Percentiles rank a stretch among this genome's conserved stretches.
Conservation (phyloP, 53 echinoderm and acorn worm species). For the Holothuria scabra region DNA sequence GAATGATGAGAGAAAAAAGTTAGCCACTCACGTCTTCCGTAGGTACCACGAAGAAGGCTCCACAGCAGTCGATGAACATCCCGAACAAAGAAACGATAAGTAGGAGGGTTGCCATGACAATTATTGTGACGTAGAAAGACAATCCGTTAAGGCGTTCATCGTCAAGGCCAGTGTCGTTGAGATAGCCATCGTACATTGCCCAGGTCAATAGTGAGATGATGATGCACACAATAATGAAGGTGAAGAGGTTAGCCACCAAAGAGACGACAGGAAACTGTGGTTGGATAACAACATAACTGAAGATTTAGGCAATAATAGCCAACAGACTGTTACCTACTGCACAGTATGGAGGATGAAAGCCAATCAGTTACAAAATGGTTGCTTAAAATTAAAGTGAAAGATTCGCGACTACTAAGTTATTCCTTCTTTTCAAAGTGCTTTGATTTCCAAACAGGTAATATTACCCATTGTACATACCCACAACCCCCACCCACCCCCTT, state of each 20-base stretch:
- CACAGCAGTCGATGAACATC: slow-evolving; percentile 68
- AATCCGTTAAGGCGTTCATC: slow-evolving; percentile 1
- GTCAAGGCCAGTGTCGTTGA: background rate
- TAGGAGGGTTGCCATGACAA: slow-evolving; percentile 48
- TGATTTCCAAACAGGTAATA: too few species aligned
- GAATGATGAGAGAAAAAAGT: too few species aligned
- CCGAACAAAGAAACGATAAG: slow-evolving; percentile 53
- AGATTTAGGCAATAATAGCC: too few species aligned
- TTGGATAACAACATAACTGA: background rate
- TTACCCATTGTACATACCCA: too few species aligned
- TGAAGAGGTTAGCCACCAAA: slow-evolving; percentile 53
- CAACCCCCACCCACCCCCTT: too few species aligned
- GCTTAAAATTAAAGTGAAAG: too few species aligned
- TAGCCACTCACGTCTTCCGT: slow-evolving; percentile 24
- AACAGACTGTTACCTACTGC: too few species aligned
- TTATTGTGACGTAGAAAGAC: slow-evolving; percentile 41
- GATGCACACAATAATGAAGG: slow-evolving; percentile 42
- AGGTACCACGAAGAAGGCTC: slow-evolving; percentile 24
- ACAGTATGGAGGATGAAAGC: too few species aligned
- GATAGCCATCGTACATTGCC: slow-evolving; percentile 44
- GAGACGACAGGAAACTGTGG: slow-evolving; percentile 58
- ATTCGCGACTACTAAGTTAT: too few species aligned
- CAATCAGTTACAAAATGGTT: too few species aligned
- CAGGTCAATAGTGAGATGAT: slow-evolving; percentile 63
- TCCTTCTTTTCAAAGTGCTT: too few species aligned